These are phyloP conservation scores for Eupeodes luniger DNA, from an alignment of 2,888 invertebrate genomes.

Conservation along the genomic window DNA sequence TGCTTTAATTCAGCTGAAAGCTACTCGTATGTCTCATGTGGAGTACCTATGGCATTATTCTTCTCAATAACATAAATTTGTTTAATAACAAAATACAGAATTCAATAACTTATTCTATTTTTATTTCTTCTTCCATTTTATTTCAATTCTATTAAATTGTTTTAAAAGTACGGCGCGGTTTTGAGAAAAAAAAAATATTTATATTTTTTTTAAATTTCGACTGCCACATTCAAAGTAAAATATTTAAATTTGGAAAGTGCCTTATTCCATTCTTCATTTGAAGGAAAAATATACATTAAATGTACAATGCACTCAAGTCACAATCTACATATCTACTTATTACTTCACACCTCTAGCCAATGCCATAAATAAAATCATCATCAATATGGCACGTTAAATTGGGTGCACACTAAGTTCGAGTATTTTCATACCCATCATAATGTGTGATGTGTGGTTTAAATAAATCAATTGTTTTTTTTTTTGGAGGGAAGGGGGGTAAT, in stretches of 20 bases:
- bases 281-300: conserved; percentile 57
- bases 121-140: not conserved
- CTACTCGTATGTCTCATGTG: too few species aligned
- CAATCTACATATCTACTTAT: not conserved
- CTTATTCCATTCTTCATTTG: conserved; percentile 30
- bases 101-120: not conserved
- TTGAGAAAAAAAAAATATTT: conserved; percentile 13
- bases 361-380: conserved; percentile 47
- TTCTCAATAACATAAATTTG: too few species aligned
- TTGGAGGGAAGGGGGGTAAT: not conserved
- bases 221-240: conserved; percentile 61
- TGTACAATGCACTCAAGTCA: conserved; percentile 34
- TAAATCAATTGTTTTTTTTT: conserved; percentile 8
- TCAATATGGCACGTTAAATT: not conserved
- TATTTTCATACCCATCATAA: conserved; percentile 9
- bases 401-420: conserved; percentile 5
- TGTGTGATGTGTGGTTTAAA: not conserved
- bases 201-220: conserved; percentile 39
- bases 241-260: conserved; percentile 20
- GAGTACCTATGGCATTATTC: too few species aligned
- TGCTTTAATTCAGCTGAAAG: too few species aligned
- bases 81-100: not conserved
- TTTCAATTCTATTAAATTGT: not conserved
- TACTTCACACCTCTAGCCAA: conserved; percentile 34
- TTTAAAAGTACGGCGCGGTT: not conserved